Evolutionary conservation across 37 sponge, comb jelly and placozoan species (phyloP), one percentile per base, ranked within the genome.

Genomic region (Lycopodina hypogea): DNA sequence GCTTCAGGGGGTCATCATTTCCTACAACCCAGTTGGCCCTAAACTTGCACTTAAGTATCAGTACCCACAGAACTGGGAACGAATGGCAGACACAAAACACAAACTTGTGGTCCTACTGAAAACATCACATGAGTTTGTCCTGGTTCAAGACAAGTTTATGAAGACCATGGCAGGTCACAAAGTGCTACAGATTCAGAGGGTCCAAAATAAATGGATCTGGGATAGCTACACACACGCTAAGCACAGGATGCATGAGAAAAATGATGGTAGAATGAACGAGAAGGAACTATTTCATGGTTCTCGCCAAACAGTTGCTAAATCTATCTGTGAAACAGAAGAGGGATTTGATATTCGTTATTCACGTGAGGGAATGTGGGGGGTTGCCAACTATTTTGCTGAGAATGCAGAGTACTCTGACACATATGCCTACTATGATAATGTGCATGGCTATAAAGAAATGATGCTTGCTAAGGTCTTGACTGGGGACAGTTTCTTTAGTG

Each of bases 191-290:
- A 6, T 90, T 9, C 64, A 91, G 53, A 77, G 92, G 34, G 79
- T 91, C 53, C 89, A 92, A 71, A 92, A 92, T 45, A 51, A 71
- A 39, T 92, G 93, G 93, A 67, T 92, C 2, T 92, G 93, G 93
- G 63, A 78, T 22, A 45, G 61, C 34, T 92, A 88, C 45, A 38
- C 22, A 0, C 80, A 68, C 18, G 19, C 71, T 26, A 77, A 72
- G 67, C 26, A 70, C 19, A 55, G 82, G 21, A 83, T 92, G 56
- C 21, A 24, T 2, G 52, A 82, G 59, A 88, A 84, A 41, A 84
- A 84, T 56, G 35, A 35, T 1, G 78, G 68, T 2, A 42, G 3
- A 0, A 75, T 82, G 0, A 88, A 92, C 29, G 93, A 92, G 60
- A 66, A 55, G 29, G 0, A 53, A 17, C 45, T 92, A 6, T 92